Percentiles rank a stretch among this genome's conserved stretches.
phyloP scores from a whole-genome alignment of 2,797 vertebrate species.

The Melopsittacus undulatus region DNA sequence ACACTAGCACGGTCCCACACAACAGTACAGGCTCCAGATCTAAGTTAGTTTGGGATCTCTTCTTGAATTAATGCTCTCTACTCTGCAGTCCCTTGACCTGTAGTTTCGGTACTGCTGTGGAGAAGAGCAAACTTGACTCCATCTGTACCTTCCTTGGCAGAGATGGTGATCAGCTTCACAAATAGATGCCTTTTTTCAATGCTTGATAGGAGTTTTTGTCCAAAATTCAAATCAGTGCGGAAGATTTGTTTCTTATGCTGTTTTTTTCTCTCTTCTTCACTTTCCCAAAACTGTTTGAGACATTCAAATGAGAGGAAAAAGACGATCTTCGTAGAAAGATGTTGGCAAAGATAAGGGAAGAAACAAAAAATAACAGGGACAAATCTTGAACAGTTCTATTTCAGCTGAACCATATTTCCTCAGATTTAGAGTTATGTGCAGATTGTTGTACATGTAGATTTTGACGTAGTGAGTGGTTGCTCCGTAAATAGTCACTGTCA shows the following conservation, averaged over 20 bases:
- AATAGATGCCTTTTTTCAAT: neutral
- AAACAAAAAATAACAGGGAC: neutral
- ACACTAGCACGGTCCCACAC: fast-evolving
- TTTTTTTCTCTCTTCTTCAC: neutral
- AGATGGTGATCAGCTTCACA: fast-evolving
- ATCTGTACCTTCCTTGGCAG: neutral
- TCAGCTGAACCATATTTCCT: neutral
- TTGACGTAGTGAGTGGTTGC: neutral
- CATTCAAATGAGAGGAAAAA: neutral
- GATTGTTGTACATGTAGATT: neutral
- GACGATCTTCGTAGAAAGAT: neutral
- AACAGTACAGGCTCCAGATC: neutral
- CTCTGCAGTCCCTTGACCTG: neutral
- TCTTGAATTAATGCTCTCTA: neutral
- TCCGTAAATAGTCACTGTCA: neutral
- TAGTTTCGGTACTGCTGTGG: neutral
- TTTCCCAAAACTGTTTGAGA: neutral
- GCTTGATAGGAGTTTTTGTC: neutral
- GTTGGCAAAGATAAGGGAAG: neutral
- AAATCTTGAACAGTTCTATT: neutral
- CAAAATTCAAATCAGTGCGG: neutral
- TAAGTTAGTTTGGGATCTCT: neutral
- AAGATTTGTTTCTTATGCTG: neutral
- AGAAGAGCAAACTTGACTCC: neutral
- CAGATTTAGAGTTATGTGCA: neutral